A percentile compares a stretch with the other conserved stretches of the same genome.
phyloP scores from a whole-genome alignment of 2,113 vertebrate species.

The Acinonyx jubatus region DNA sequence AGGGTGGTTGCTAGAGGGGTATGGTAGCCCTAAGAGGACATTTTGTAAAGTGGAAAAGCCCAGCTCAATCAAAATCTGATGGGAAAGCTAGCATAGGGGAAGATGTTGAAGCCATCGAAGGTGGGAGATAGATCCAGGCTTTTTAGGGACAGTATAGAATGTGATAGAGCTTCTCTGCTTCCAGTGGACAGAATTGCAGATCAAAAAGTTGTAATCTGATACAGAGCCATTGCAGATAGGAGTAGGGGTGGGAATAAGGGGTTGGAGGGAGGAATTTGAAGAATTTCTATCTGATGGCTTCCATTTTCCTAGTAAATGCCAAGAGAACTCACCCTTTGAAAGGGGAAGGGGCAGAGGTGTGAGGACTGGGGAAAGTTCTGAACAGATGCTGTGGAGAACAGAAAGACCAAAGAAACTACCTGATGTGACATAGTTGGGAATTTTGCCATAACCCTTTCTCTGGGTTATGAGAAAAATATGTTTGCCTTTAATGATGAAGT shows the following conservation, averaged over 20 bases:
- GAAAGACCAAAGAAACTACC: background rate
- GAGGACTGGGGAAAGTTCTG: background rate
- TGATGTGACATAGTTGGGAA: background rate
- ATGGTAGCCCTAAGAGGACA: background rate
- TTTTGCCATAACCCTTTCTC: conserved; percentile 1
- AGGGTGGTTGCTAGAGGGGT: background rate
- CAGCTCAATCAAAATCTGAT: background rate
- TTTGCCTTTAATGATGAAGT: conserved; percentile 22
- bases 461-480: background rate
- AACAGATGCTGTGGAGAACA: background rate
- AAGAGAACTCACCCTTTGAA: background rate
- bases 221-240: background rate
- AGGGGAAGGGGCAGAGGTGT: background rate
- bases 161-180: background rate
- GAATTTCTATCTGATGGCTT: background rate
- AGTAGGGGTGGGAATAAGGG: background rate
- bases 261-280: background rate
- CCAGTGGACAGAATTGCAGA: background rate
- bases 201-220: background rate
- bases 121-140: background rate
- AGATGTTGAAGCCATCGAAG: background rate
- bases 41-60: background rate
- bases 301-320: background rate
- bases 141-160: background rate
- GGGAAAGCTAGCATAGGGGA: background rate